Percentiles rank a stretch among this genome's conserved stretches.
phyloP scores from a whole-genome alignment of 2,888 invertebrate genomes.

The Eulithis testata region DNA sequence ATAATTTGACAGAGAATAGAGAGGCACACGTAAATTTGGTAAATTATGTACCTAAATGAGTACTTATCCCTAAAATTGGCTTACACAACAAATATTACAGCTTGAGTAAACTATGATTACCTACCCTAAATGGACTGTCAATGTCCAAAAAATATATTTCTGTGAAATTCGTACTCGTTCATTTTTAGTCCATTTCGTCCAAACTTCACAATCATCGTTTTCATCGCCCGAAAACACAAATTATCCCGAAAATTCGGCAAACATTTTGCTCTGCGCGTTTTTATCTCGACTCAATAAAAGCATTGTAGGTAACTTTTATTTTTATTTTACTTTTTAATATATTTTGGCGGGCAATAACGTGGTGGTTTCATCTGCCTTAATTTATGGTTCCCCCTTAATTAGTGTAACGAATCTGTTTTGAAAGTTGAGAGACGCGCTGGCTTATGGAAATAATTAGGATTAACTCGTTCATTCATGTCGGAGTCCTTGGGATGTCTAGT shows the following conservation, averaged over 20 bases:
- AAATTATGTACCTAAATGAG: too few relatives aligned
- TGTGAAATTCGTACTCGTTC: conserved; percentile 2
- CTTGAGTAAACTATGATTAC: too few relatives aligned
- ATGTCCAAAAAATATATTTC: neutral
- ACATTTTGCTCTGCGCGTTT: conserved; percentile 20
- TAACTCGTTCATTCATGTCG: neutral
- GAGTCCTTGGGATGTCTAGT: neutral
- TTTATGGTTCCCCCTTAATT: conserved; percentile 23
- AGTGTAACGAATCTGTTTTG: conserved; percentile 17
- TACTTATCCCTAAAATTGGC: too few relatives aligned
- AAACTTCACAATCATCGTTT: conserved; percentile 9
- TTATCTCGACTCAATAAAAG: conserved; percentile 29
- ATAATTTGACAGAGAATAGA: too few relatives aligned
- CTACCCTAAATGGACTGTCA: too few relatives aligned
- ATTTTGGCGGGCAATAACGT: conserved; percentile 16
- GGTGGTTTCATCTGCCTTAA: conserved; percentile 6
- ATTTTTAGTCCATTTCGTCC: neutral
- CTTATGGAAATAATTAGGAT: conserved; percentile 13
- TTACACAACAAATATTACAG: too few relatives aligned
- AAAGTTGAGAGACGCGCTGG: conserved; percentile 10
- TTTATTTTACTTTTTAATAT: conserved; percentile 18
- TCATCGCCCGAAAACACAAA: conserved; percentile 9
- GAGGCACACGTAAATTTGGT: too few relatives aligned
- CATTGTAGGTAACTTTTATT: conserved; percentile 26
- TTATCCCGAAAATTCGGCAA: conserved; percentile 17